Percentiles rank a stretch among this genome's conserved stretches.
Evolutionary conservation across 2,797 vertebrate species (phyloP).

Genomic region (Artibeus lituratus): DNA sequence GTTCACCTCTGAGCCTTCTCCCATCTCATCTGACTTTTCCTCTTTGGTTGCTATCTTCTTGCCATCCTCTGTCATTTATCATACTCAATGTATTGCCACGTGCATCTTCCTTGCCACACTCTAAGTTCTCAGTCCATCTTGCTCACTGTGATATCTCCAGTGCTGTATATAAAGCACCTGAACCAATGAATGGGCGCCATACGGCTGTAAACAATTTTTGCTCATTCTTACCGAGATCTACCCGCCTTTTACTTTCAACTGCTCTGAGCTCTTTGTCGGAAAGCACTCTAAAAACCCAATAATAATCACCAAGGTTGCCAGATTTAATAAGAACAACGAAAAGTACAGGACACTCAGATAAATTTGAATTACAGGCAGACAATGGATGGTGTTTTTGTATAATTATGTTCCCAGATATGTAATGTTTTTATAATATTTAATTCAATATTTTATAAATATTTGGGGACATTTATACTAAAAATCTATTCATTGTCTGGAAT

Average conservation of each 20-base stretch:
- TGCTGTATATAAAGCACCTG: neutral
- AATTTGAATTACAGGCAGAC: slow-evolving; percentile 4
- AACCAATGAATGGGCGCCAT: neutral
- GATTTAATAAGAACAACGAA: neutral
- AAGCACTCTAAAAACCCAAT: neutral
- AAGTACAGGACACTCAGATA: neutral
- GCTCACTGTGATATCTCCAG: neutral
- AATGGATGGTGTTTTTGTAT: neutral
- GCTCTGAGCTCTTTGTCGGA: neutral
- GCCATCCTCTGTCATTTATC: neutral
- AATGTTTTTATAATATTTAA: slow-evolving; percentile 19
- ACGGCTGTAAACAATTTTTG: neutral
- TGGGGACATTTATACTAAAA: neutral
- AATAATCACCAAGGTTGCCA: neutral
- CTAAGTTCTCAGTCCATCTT: neutral
- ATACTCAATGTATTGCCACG: neutral
- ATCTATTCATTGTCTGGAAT: slow-evolving; percentile 4
- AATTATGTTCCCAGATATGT: neutral
- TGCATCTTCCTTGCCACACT: neutral
- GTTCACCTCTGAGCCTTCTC: neutral
- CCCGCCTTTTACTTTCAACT: neutral
- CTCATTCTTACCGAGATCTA: neutral
- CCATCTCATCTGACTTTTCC: neutral
- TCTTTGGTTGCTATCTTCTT: neutral
- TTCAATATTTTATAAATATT: slow-evolving; percentile 12